These are phyloP conservation scores for Ascidia mentula DNA, from an alignment of 23 tunicate genomes.

Conservation along the genomic window DNA sequence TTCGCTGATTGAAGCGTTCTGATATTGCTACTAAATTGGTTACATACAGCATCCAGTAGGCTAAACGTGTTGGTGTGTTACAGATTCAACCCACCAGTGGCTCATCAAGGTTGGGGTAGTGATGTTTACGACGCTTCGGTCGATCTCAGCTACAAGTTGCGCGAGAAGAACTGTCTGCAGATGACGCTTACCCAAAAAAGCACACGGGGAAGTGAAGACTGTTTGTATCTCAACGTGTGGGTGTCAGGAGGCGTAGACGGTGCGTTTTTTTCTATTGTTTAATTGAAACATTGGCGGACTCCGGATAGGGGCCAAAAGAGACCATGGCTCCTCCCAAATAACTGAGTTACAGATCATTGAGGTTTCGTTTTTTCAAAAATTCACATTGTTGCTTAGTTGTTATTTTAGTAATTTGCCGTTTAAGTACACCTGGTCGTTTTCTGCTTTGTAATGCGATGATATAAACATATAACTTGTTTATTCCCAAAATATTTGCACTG, in stretches of 20 bases:
- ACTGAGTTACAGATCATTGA: too few relatives aligned
- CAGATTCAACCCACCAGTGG: constrained; percentile 49
- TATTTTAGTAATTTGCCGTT: too few relatives aligned
- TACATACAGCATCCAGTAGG: background rate
- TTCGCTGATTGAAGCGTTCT: background rate
- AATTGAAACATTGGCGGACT: too few relatives aligned
- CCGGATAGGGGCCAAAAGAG: too few relatives aligned
- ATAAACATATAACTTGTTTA: too few relatives aligned
- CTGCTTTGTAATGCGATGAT: too few relatives aligned
- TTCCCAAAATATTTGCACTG: too few relatives aligned
- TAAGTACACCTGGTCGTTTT: too few relatives aligned
- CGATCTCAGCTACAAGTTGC: constrained; percentile 14
- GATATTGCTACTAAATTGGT: background rate
- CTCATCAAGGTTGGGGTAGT: constrained; percentile 49
- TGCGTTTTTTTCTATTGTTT: constrained; percentile 8
- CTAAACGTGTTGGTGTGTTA: background rate
- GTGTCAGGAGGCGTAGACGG: constrained; percentile 68
- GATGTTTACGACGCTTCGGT: constrained; percentile 45
- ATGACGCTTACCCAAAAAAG: constrained; percentile 26
- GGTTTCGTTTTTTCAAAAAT: too few relatives aligned
- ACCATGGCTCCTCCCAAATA: too few relatives aligned
- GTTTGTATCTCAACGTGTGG: constrained; percentile 61
- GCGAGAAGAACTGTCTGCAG: constrained; percentile 52
- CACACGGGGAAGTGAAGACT: constrained; percentile 54
- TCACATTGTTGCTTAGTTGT: too few relatives aligned